Base-by-base conservation (phyloP, 2,888 invertebrate genomes). In the Drosophila borborema region DNA sequence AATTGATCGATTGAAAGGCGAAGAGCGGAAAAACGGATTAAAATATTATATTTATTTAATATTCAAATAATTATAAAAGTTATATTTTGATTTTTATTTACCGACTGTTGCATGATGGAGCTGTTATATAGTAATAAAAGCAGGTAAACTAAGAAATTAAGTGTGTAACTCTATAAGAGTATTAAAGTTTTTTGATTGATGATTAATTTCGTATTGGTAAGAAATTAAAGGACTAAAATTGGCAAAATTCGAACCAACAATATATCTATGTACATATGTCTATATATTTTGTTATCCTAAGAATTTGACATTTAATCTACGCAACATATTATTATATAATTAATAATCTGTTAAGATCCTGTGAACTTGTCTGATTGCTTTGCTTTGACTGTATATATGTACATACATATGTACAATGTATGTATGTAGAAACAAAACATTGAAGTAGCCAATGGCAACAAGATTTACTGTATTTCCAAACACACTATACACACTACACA, bases 381-480 rank as follows among this genome's bases (percentile, higher is more conserved):
- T 31, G 43, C 43, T 34, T 18, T 16, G 2, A 16, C 16, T 58
- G 20, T 41, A 62, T 49, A 40, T 38, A 20, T 20, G 20, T 20
- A 20, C 20, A 20, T 20, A 20, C 20, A 20, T 20, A 20, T 2
- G 2, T 20, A 20, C 20, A 20, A n/a, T n/a, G n/a, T 20, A 20
- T 20, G 20, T 20, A 20, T 20, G 20, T 20, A 66, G 28, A 77
- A 58, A 51, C 46, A 69, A 55, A 82, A 63, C 65, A 81, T 59
- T 60, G 59, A 34, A 48, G 81, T 86, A 65, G 81, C 69, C 74
- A 86, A 74, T 88, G 72, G 74, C 82, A 83, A 88, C 83, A 67
- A 63, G 72, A 83, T 72, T 77, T 81, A 46, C 64, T 62, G 41
- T 64, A 72, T 63, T 53, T 56, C 18, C 40, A 83, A 80, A 68